Evolutionary conservation across 2,113 vertebrate species (phyloP), one percentile per base, ranked within the genome.

Genomic region (Rutilus rutilus): DNA sequence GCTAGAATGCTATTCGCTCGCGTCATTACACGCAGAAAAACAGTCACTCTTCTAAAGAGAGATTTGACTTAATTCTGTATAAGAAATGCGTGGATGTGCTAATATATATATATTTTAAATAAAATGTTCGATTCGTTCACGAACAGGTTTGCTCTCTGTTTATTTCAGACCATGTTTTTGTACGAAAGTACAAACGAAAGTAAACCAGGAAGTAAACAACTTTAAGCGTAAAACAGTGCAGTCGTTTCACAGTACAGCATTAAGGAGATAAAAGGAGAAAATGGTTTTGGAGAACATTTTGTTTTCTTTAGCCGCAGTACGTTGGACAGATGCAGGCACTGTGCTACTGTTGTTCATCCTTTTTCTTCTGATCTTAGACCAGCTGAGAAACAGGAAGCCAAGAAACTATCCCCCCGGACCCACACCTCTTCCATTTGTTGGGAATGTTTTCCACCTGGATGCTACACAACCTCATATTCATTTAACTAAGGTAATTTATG

Each of bases 361-460:
- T 7, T 85, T 86, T 21, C 57, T 90, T 10, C 15, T 90, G 25
- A 30, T 88, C 42, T 36, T 73, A 21, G 65, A 76, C 23, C 47
- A 79, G 6, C 33, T 90, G 30, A 88, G 74, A n/a, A 85, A 87
- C 62, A 85, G 80, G 79, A 83, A 83, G 42, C 87, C 89, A 23
- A 81, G 4, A 30, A 90, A 88, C 65, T 94, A 92, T 59, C 94
- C 94, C 30, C 93, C 94, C 23, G 92, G 94, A 47, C 94, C 93
- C 0, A 88, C 75, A 83, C 45, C 90, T 17, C 86, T 94, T 73
- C 93, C 94, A 82, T 88, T 94, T 0, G 21, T 94, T 57, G 94
- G 93, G 85, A 95, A 93, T 42, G 4, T 91, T 27, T 73, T 84
- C 4, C 77, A 52, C 3, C 81, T 93, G 78, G 91, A 94, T 67